These are phyloP conservation scores for Pristionchus pacificus DNA, from an alignment of 1,140 invertebrate genomes.

Conservation along the genomic window DNA sequence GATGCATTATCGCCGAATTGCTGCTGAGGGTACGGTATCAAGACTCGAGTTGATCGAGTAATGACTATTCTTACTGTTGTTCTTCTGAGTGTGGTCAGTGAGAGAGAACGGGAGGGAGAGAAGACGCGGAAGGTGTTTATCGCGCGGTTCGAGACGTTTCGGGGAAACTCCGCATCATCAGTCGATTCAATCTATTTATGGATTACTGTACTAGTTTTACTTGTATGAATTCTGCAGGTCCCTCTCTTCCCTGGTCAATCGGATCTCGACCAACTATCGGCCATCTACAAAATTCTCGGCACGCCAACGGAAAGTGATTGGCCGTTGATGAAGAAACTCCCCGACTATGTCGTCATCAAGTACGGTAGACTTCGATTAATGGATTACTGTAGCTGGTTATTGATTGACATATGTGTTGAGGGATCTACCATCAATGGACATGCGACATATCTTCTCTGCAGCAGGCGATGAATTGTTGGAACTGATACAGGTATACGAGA, in stretches of 20 bases:
- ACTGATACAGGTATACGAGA: conserved; percentile 74
- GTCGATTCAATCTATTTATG: too few species aligned
- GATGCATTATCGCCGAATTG: conserved; percentile 93
- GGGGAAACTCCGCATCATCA: too few species aligned
- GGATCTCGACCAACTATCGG: conserved; percentile 89
- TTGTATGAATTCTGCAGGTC: conserved; percentile 61
- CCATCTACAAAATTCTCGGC: conserved; percentile 86
- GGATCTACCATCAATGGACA: conserved; percentile 72
- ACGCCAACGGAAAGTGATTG: conserved; percentile 87
- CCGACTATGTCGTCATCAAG: conserved; percentile 90
- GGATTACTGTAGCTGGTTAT: neutral
- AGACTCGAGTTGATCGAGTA: neutral
- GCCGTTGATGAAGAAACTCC: conserved; percentile 79
- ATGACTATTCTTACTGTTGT: neutral
- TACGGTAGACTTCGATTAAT: conserved; percentile 58
- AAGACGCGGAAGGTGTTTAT: too few species aligned
- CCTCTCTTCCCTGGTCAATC: conserved; percentile 93
- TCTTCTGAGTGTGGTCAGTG: too few species aligned
- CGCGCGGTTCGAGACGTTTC: too few species aligned
- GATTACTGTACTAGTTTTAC: too few species aligned
- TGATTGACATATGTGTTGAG: neutral
- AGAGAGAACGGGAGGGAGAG: too few species aligned
- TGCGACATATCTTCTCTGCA: conserved; percentile 83
- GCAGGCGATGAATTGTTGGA: conserved; percentile 86
- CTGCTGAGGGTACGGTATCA: conserved; percentile 67